Conservation (phyloP, 2,113 vertebrate genomes). For the Noctilio leporinus region DNA sequence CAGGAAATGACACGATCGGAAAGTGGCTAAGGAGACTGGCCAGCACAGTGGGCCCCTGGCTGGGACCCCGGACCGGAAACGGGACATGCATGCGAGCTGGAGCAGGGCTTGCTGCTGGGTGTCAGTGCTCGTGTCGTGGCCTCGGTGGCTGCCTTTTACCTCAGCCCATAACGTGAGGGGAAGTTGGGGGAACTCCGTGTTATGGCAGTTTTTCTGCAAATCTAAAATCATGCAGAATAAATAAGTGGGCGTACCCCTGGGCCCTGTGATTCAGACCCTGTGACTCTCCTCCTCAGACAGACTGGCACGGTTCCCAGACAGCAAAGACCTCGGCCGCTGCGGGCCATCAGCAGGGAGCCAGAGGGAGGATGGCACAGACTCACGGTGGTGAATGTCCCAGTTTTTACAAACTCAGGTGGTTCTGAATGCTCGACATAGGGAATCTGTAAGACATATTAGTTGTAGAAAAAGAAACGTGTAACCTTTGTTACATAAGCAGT, state of each 20-base stretch:
- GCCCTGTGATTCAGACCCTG: neutral
- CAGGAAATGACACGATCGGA: neutral
- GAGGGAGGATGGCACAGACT: fast-evolving
- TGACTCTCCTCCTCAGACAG: neutral
- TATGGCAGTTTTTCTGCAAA: neutral
- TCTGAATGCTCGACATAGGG: neutral
- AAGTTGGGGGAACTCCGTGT: neutral
- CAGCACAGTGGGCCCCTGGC: neutral
- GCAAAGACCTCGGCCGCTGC: fast-evolving
- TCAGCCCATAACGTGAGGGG: neutral
- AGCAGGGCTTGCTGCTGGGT: fast-evolving
- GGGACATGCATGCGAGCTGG: neutral
- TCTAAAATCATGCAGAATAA: neutral
- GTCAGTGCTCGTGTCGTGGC: neutral
- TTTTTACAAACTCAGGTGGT: neutral
- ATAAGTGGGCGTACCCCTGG: neutral
- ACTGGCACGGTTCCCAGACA: neutral
- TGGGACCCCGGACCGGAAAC: neutral
- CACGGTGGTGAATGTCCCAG: neutral
- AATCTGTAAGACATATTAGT: no score
- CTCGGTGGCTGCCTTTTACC: fast-evolving
- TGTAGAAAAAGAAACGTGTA: no score
- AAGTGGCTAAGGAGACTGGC: neutral
- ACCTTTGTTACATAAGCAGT: no score
- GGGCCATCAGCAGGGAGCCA: neutral